Evolutionary conservation across 2,888 invertebrate species (phyloP).

Genomic region (Rutpela maculata): DNA sequence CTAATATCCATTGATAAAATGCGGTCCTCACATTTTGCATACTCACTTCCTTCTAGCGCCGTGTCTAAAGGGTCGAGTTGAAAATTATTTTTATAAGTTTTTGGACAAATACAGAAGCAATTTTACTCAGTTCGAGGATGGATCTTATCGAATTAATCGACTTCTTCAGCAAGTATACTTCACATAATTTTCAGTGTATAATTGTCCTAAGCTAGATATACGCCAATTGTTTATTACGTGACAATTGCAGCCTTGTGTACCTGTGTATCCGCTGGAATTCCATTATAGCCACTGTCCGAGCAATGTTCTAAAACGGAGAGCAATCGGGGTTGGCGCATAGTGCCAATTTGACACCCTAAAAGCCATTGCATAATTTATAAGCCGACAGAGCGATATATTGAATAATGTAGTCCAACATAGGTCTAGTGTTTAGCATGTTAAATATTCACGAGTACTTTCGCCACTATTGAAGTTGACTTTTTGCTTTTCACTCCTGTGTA

Average conservation of each 20-base stretch:
- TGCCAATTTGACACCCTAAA: slow-evolving; percentile 74
- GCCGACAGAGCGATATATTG: slow-evolving; percentile 73
- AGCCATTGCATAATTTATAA: slow-evolving; percentile 72
- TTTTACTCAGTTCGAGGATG: no score
- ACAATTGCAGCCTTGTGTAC: slow-evolving; percentile 12
- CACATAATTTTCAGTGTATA: background rate
- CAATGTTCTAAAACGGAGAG: slow-evolving; percentile 49
- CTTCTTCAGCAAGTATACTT: background rate
- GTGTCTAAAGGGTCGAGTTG: no score
- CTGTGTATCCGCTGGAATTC: background rate
- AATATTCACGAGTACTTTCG: slow-evolving; percentile 71
- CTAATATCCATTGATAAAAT: no score
- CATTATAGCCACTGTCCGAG: slow-evolving; percentile 19
- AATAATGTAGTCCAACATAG: slow-evolving; percentile 74
- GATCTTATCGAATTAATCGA: background rate
- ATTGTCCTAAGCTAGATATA: background rate
- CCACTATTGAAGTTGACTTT: slow-evolving; percentile 56
- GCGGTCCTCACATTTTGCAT: no score
- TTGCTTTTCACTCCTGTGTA: slow-evolving; percentile 41
- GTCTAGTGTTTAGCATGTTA: slow-evolving; percentile 74
- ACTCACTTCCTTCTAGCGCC: no score
- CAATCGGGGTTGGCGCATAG: slow-evolving; percentile 55
- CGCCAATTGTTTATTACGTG: slow-evolving; percentile 1
- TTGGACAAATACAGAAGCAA: no score
- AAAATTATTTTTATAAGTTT: no score